Evolutionary conservation across 2,797 vertebrate genomes (phyloP), one percentile per base, ranked within the genome.

Genomic region (Acrossocheilus wenchowensis): DNA sequence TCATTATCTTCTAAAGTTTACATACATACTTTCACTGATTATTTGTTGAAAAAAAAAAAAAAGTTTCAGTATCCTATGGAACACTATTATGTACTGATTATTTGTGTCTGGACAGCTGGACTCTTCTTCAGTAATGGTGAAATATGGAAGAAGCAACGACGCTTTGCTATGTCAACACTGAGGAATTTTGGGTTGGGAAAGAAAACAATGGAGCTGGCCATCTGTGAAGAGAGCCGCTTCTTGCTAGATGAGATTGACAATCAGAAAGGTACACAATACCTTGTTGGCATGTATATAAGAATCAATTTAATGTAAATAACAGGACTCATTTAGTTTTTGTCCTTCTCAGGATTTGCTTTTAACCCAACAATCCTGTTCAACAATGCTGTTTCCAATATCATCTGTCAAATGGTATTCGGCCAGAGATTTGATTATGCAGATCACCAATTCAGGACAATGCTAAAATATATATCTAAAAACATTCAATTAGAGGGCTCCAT

Each of bases 311-410:
- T 7, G 12, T 41, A 26, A 36, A 52, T 4, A 6, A 71, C 50
- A n/a, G 14, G 3, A 83, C 43, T 64, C 19, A n/a, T 45, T 57
- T 21, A 0, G 12, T 43, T 6, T 48, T 78, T 21, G 41, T 78
- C 17, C 43, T 74, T 88, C 19, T 68, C 87, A 96, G 95, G 94
- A 68, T 88, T 91, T 50, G 88, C 92, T 0, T 95, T 95, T 50
- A 89, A 96, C 89, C 95, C 95, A 0, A 90, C 91, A 41, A 87
- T 88, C 3, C 87, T 94, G 19, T 85, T 96, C 68, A 94, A 94
- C 91, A 94, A 90, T 2, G 94, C 94, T 0, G 94, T 95, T 83
- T 92, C 94, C 88, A 96, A 96, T 91, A 95, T 96, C 88, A 95
- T 96, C 86, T 94, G 94, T 87, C 93, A 93, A 90, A 91, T 96